A percentile compares a stretch with the other conserved stretches of the same genome.
Conservation (phyloP, 2,113 vertebrate genomes). For the Otocyon megalotis region DNA sequence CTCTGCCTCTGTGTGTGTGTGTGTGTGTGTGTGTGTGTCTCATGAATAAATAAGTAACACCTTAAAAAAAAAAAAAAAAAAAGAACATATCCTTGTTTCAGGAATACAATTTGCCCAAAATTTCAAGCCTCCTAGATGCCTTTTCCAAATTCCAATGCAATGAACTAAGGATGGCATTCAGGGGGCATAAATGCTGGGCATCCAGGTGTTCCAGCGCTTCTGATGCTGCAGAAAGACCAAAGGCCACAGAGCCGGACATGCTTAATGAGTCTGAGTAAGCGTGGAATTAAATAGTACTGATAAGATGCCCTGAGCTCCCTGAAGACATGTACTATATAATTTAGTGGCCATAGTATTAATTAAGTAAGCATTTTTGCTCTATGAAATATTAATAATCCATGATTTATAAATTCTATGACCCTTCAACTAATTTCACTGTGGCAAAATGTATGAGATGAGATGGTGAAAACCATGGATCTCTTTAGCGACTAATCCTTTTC, state of each 20-base stretch:
- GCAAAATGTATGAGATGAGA: conserved; percentile 26
- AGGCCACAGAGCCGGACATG: neutral
- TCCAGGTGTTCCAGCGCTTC: neutral
- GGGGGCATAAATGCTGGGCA: accelerated
- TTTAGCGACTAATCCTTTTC: neutral
- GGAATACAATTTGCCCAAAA: neutral
- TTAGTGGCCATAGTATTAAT: neutral
- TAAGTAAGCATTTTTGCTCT: neutral
- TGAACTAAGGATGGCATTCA: neutral
- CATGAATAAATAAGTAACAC: too few relatives aligned
- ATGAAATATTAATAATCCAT: conserved; percentile 28
- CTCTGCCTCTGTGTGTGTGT: too few relatives aligned
- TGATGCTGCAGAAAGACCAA: neutral
- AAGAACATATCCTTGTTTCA: neutral
- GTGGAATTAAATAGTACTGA: neutral
- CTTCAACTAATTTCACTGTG: conserved; percentile 50
- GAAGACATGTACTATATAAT: neutral
- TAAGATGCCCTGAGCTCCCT: neutral
- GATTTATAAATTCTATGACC: conserved; percentile 5
- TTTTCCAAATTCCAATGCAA: neutral
- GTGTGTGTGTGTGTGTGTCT: too few relatives aligned
- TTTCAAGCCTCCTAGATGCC: neutral
- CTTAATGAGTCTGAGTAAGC: neutral
- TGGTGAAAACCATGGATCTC: neutral
- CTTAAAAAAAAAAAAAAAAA: neutral